Conservation (phyloP, 2,113 vertebrate species). For the Zosterops lateralis region DNA sequence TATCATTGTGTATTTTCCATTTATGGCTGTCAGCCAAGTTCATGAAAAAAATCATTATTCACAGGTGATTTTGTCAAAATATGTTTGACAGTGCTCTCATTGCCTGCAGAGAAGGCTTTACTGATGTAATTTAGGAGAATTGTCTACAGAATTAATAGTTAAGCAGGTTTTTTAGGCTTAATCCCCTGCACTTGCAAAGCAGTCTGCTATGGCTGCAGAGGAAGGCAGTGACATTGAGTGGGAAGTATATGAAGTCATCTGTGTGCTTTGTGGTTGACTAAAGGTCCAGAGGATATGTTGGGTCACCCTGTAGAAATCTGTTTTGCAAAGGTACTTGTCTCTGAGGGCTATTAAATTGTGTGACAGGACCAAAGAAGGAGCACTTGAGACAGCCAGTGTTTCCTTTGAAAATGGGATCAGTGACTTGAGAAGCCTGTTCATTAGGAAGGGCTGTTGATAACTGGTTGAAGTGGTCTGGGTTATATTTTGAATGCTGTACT, state of each 20-base stretch:
- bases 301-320: neutral
- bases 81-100: neutral
- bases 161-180: neutral
- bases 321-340: slow-evolving; percentile 25
- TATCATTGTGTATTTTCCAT: neutral
- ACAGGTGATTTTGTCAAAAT: neutral
- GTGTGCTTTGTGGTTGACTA: neutral
- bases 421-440: slow-evolving; percentile 21
- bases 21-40: neutral
- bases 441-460: slow-evolving; percentile 19
- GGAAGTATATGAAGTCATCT: neutral
- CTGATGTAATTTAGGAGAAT: neutral
- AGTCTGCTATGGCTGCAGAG: neutral
- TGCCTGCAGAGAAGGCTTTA: neutral
- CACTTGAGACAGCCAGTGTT: slow-evolving; percentile 29
- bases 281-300: neutral
- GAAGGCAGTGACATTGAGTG: neutral
- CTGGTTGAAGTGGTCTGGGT: slow-evolving; percentile 26
- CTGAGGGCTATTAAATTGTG: neutral
- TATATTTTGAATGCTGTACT: neutral
- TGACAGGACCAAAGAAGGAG: neutral
- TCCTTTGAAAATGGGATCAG: slow-evolving; percentile 42
- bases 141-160: neutral
- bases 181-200: neutral
- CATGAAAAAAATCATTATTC: neutral